Evolutionary conservation across 2,113 vertebrate species (phyloP).

Genomic region (Lasiurus borealis): DNA sequence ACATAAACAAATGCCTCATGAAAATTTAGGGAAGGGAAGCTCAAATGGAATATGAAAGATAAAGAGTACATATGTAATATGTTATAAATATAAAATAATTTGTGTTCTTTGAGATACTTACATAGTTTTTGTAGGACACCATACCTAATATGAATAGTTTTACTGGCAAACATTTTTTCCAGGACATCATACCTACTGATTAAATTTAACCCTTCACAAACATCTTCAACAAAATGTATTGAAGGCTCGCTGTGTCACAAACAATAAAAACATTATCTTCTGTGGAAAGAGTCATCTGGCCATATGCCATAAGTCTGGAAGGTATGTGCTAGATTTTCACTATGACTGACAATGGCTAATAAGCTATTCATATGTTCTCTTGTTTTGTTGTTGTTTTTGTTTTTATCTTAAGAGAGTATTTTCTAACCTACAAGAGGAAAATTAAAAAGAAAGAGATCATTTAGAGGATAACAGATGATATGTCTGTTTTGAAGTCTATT

Average conservation of each 20-base stretch:
- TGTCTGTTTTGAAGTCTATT: conserved; percentile 1
- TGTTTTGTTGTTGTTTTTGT: background rate
- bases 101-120: background rate
- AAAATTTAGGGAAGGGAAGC: background rate
- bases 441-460: background rate
- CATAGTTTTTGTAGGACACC: background rate
- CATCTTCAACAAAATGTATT: background rate
- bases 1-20: background rate
- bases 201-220: background rate
- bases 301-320: background rate
- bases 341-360: background rate
- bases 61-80: background rate
- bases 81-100: background rate
- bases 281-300: background rate
- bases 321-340: rapidly evolving
- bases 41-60: background rate
- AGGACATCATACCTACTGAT: background rate
- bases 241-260: background rate
- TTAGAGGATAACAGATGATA: background rate
- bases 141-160: background rate
- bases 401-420: background rate
- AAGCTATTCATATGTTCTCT: background rate
- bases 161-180: background rate
- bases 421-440: background rate
- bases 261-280: background rate